Conservation (phyloP, 1,140 invertebrate genomes). For the Leptinotarsa texana region DNA sequence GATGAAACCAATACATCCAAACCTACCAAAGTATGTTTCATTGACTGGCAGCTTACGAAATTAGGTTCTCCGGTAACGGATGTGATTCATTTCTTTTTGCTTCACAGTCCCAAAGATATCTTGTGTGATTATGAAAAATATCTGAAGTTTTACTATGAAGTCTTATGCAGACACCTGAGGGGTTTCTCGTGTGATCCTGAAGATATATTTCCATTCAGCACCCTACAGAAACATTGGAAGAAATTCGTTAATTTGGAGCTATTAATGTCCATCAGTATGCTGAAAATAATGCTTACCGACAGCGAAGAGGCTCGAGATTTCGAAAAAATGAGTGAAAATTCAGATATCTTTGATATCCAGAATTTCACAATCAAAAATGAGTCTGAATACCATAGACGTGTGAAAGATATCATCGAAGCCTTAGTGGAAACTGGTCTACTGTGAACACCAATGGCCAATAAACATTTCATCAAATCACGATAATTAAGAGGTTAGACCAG, state of each 20-base stretch:
- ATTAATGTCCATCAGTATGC: constrained; percentile 51
- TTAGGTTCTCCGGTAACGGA: neutral
- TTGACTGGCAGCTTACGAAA: neutral
- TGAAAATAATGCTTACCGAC: constrained; percentile 39
- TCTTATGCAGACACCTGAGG: neutral
- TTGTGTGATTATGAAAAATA: neutral
- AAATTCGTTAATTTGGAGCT: constrained; percentile 26
- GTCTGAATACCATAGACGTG: neutral
- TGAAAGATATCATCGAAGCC: neutral
- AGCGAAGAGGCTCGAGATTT: constrained; percentile 23
- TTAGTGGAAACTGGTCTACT: neutral
- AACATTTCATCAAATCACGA: too few species aligned
- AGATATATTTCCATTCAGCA: neutral
- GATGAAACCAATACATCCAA: neutral
- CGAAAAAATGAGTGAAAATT: neutral
- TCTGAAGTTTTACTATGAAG: neutral
- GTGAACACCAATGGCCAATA: too few species aligned
- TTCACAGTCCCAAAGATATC: neutral
- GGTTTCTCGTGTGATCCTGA: neutral
- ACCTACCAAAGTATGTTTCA: neutral
- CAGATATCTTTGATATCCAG: neutral
- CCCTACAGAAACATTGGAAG: neutral
- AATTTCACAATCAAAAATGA: constrained; percentile 11
- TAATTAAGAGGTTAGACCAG: too few species aligned
- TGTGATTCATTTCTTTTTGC: neutral